Percentiles rank a stretch among this genome's conserved stretches.
Evolutionary conservation across 2,888 invertebrate species (phyloP).

Genomic region (Drosophila austrosaltans): DNA sequence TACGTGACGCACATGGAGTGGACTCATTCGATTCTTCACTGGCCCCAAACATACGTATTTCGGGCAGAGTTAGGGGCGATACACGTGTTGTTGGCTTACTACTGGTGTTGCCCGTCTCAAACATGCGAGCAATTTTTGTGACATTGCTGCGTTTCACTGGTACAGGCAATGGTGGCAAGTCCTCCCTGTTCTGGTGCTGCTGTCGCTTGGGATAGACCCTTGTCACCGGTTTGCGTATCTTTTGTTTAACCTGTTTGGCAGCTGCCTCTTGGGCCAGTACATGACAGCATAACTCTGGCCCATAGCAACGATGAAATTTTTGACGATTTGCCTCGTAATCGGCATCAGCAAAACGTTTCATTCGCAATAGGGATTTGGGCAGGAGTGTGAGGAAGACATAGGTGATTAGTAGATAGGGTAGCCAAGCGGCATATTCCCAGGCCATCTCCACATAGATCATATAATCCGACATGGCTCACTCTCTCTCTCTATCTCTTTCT

Average conservation of each 20-base stretch:
- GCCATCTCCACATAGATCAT: constrained; percentile 57
- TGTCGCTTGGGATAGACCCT: constrained; percentile 79
- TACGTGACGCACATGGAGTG: constrained; percentile 59
- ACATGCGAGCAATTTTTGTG: constrained; percentile 82
- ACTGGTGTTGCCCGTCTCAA: constrained; percentile 73
- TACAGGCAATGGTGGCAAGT: constrained; percentile 23
- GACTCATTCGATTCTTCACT: constrained; percentile 55
- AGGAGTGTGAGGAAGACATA: constrained; percentile 80
- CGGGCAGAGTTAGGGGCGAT: constrained; percentile 69
- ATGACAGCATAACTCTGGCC: constrained; percentile 80
- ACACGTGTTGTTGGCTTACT: constrained; percentile 67
- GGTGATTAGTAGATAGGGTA: constrained; percentile 72
- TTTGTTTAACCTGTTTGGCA: constrained; percentile 63
- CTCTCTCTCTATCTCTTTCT: too few relatives aligned
- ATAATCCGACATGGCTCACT: constrained; percentile 37
- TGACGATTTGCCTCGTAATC: constrained; percentile 75
- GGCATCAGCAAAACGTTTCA: constrained; percentile 74
- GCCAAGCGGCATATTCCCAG: constrained; percentile 73
- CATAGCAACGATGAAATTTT: constrained; percentile 81
- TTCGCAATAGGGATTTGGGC: constrained; percentile 77
- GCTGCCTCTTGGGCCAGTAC: constrained; percentile 52
- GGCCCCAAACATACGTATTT: constrained; percentile 57
- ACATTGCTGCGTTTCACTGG: constrained; percentile 75
- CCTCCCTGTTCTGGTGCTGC: constrained; percentile 41
- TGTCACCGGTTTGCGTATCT: constrained; percentile 80